Evolutionary conservation across 2,888 invertebrate genomes (phyloP), one percentile per base, ranked within the genome.

Genomic region (Caenorhabditis doughertyi): DNA sequence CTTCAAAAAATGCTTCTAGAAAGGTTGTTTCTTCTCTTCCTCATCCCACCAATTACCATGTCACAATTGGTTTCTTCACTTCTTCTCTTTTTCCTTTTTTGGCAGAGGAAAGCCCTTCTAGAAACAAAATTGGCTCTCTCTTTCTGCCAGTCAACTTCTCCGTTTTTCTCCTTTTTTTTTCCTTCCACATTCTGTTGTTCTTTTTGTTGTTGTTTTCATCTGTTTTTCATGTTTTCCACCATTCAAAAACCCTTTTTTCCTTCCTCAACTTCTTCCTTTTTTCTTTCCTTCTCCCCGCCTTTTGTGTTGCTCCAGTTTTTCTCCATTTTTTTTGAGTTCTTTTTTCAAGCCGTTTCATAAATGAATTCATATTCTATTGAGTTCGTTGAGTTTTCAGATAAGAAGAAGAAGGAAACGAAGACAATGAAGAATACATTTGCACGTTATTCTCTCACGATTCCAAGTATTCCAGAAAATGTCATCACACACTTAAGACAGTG

Each of bases 401-500:
- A 70, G 56, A 56, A 29, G 5, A 39, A 60, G 23, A 27, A 51
- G 13, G 13, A 16, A 42, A 13, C n/a, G 3, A 18, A 18, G 18
- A 47, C 16, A 29, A 86, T 84, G 84, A 84, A 83, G 67, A 81
- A 86, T 51, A 76, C 81, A 18, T 84, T 84, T 58, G 84, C 86
- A 21, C 79, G 86, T n/a, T 86, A 84, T 53, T 86, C 86, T 25
- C 51, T 84, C 29, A 86, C 84, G 11, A 86, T 86, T 65, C 84
- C 86, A 3, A 81, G 83, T 25, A 86, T 86, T 18, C 86, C 86
- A 5, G 86, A 86, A 44, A 86, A 86, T 51, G 72, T 86, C n/a
- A 82, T 86, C 39, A 49, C 79, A n/a, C 79, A 81, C 53, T 64
- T 86, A 16, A 62, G 86, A 27, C 84, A 84, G 42, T 86, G 86